These are phyloP conservation scores for Zygothrica quintamaculata DNA, from an alignment of 2,888 invertebrate genomes.

Conservation along the genomic window DNA sequence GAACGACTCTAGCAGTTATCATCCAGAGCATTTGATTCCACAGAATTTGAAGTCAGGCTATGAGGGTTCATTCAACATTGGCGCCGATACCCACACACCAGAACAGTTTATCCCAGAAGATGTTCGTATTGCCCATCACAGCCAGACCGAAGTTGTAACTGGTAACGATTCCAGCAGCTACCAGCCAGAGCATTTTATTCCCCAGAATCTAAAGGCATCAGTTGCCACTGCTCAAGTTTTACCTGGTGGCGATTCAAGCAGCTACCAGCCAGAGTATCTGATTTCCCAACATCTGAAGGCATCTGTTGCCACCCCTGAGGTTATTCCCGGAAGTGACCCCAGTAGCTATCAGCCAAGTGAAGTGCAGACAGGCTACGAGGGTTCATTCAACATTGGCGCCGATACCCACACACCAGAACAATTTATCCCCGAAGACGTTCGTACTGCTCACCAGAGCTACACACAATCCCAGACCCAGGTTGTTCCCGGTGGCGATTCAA, in stretches of 20 bases:
- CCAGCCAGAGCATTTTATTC: conserved; percentile 31
- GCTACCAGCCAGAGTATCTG: conserved; percentile 24
- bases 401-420: conserved; percentile 53
- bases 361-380: not conserved
- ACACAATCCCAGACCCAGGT: conserved; percentile 20
- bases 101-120: conserved; percentile 43
- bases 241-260: conserved; percentile 20
- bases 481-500: conserved; percentile 32
- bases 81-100: conserved; percentile 50
- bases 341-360: conserved; percentile 31
- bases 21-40: conserved; percentile 9
- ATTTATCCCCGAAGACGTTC: conserved; percentile 25
- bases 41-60: not conserved
- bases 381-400: conserved; percentile 44
- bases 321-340: conserved; percentile 11
- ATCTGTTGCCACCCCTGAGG: not conserved
- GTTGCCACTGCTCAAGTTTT: not conserved
- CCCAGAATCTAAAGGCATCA: not conserved
- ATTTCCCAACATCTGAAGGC: conserved; percentile 30
- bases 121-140: conserved; percentile 7
- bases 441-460: conserved; percentile 17
- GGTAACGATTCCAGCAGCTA: conserved; percentile 45
- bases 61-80: conserved; percentile 34
- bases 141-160: conserved; percentile 8
- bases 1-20: conserved; percentile 24